phyloP scores from a whole-genome alignment of 2,797 vertebrate species.

The Hippocampus kuda region DNA sequence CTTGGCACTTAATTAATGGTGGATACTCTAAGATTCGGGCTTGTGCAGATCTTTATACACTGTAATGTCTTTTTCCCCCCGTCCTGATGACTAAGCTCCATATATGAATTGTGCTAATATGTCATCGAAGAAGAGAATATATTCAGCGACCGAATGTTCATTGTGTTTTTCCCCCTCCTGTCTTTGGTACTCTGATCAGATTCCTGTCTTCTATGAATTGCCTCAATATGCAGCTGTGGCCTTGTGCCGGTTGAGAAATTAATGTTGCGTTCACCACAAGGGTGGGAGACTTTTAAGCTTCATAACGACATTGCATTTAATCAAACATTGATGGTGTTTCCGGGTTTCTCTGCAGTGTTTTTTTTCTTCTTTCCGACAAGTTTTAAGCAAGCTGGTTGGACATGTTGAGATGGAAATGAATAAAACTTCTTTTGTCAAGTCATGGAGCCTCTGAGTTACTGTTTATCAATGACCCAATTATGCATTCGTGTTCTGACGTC shows the following conservation, averaged over 20 bases:
- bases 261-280: conserved; percentile 1
- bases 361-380: neutral
- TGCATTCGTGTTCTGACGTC: too few relatives aligned
- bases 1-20: neutral
- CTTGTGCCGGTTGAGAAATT: neutral
- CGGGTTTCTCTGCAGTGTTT: neutral
- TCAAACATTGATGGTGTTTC: neutral
- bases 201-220: conserved; percentile 6
- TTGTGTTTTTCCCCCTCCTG: neutral
- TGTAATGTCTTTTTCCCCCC: too few relatives aligned
- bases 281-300: neutral
- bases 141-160: neutral
- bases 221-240: conserved; percentile 11
- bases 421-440: neutral
- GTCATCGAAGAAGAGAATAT: neutral
- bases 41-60: neutral
- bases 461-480: too few relatives aligned
- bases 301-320: neutral
- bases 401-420: neutral
- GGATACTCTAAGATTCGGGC: neutral
- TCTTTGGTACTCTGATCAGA: conserved; percentile 6
- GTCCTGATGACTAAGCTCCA: neutral
- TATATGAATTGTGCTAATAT: neutral
- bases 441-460: neutral
- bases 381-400: neutral